Conservation (phyloP, 2,113 vertebrate species). For the Ancistrus triradiatus region DNA sequence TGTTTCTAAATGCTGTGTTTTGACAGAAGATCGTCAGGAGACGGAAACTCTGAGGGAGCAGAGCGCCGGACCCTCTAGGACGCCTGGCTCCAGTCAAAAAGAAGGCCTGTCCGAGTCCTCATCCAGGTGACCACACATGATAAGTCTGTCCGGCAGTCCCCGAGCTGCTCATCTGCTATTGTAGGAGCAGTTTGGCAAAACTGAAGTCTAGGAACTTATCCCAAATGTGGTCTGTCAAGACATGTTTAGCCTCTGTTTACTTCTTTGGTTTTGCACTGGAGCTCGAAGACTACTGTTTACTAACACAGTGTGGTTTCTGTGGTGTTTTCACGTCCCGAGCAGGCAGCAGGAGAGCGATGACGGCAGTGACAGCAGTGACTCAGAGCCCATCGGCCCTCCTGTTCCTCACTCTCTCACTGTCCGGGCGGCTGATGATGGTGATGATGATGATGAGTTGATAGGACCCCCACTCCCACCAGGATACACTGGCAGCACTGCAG, state of each 20-base stretch:
- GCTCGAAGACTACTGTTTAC: no score
- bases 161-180: no score
- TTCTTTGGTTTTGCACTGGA: no score
- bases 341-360: conserved; percentile 53
- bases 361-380: conserved; percentile 45
- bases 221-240: no score
- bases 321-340: no score
- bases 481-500: conserved; percentile 62
- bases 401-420: conserved; percentile 53
- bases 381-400: conserved; percentile 71
- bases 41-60: conserved; percentile 38
- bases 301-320: no score
- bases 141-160: neutral
- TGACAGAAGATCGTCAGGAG: conserved; percentile 59
- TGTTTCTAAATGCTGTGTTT: neutral
- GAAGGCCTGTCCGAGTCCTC: conserved; percentile 24
- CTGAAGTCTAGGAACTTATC: no score
- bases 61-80: conserved; percentile 40
- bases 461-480: conserved; percentile 76
- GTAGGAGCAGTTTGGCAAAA: no score
- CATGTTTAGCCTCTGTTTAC: no score
- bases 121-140: conserved; percentile 15
- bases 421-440: conserved; percentile 42
- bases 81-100: conserved; percentile 31
- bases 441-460: conserved; percentile 60